These are phyloP conservation scores for Phragmatobia fuliginosa DNA, from an alignment of 2,888 invertebrate genomes.

Conservation along the genomic window DNA sequence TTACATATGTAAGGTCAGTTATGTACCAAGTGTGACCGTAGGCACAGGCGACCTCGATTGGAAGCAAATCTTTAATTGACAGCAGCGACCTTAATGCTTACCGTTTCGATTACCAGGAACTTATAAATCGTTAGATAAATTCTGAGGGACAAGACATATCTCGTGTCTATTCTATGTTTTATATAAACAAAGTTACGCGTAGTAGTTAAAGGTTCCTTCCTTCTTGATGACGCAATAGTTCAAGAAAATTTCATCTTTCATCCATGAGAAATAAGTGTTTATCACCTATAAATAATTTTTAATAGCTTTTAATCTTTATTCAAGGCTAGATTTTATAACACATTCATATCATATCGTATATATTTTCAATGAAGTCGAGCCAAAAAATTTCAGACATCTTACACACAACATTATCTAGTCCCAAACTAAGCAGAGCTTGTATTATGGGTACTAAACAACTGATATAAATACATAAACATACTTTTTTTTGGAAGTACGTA, in stretches of 20 bases:
- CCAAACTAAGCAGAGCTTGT: too few relatives aligned
- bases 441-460: too few relatives aligned
- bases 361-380: too few relatives aligned
- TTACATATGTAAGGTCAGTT: slow-evolving; percentile 41
- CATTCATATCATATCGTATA: too few relatives aligned
- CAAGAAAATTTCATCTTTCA: not conserved
- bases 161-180: not conserved
- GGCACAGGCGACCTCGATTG: slow-evolving; percentile 34
- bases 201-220: not conserved
- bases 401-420: too few relatives aligned
- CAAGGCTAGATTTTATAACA: too few relatives aligned
- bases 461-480: too few relatives aligned
- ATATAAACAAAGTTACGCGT: not conserved
- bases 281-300: not conserved
- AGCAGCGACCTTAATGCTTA: slow-evolving; percentile 37
- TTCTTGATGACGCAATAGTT: not conserved
- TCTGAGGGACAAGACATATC: slow-evolving; percentile 20
- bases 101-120: slow-evolving; percentile 26
- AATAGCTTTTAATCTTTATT: not conserved
- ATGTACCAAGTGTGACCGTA: slow-evolving; percentile 25
- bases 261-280: not conserved
- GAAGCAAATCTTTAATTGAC: slow-evolving; percentile 34
- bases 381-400: too few relatives aligned
- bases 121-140: slow-evolving; percentile 30
- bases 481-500: too few relatives aligned